Percentiles rank a stretch among this genome's conserved stretches.
Conservation (phyloP, 2,797 vertebrate genomes). For the Spinus pinus region DNA sequence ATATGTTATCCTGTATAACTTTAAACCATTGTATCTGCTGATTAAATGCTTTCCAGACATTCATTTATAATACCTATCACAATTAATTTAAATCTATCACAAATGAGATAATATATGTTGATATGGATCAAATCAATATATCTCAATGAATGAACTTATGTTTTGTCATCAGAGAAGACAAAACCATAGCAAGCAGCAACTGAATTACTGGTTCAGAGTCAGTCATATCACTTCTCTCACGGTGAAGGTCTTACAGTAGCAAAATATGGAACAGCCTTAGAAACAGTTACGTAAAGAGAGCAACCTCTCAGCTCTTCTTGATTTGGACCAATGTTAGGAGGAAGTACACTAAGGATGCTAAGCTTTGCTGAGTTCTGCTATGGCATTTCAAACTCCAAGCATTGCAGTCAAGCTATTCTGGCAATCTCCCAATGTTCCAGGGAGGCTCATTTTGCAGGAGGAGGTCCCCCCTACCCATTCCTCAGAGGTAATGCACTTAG, state of each 20-base stretch:
- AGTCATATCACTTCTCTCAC: background rate
- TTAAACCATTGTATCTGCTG: background rate
- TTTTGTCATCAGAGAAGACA: background rate
- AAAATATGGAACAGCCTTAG: background rate
- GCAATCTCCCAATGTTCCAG: rapidly evolving
- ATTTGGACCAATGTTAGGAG: background rate
- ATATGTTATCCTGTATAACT: background rate
- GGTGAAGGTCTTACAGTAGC: background rate
- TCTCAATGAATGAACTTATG: background rate
- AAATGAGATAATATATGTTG: background rate
- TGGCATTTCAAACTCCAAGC: background rate
- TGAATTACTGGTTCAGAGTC: background rate
- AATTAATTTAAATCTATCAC: background rate
- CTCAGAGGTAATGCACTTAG: background rate
- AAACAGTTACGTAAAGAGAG: background rate
- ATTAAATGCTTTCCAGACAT: background rate
- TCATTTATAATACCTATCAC: background rate
- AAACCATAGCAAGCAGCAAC: background rate
- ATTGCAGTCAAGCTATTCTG: background rate
- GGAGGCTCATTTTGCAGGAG: background rate
- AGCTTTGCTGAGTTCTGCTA: background rate
- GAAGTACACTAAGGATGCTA: background rate
- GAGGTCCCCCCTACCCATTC: background rate
- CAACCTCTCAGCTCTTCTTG: background rate
- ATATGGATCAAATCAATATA: background rate